Evolutionary conservation across 2,113 vertebrate species (phyloP).

Genomic region (Xenopus borealis): DNA sequence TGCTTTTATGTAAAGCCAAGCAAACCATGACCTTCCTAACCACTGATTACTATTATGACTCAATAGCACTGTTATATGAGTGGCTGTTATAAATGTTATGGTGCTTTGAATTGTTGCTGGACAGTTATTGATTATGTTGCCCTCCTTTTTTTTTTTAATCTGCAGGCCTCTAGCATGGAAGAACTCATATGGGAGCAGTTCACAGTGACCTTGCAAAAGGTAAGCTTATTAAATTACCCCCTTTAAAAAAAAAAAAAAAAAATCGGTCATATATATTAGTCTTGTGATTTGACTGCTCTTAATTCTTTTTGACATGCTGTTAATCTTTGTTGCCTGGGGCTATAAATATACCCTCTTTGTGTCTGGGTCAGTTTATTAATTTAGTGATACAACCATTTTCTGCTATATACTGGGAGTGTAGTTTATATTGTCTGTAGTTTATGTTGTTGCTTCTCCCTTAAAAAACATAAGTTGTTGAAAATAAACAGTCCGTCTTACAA

Average conservation of each 20-base stretch:
- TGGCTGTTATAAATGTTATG: neutral
- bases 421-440: too few relatives aligned
- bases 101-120: constrained; percentile 7
- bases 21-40: too few relatives aligned
- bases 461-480: too few relatives aligned
- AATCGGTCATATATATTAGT: neutral
- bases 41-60: neutral
- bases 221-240: constrained; percentile 55
- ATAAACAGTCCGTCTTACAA: too few relatives aligned
- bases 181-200: constrained; percentile 93
- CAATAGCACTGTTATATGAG: neutral
- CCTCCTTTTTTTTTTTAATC: constrained; percentile 47
- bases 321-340: neutral
- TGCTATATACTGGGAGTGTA: too few relatives aligned
- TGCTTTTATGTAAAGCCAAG: too few relatives aligned
- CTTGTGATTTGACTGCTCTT: neutral
- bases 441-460: too few relatives aligned
- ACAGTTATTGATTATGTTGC: constrained; percentile 29
- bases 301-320: neutral
- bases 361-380: neutral
- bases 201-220: constrained; percentile 90
- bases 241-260: too few relatives aligned
- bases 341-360: neutral
- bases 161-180: constrained; percentile 79
- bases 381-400: neutral